Base-by-base conservation (phyloP, 2,888 invertebrate species). In the Drosophila austrosaltans region DNA sequence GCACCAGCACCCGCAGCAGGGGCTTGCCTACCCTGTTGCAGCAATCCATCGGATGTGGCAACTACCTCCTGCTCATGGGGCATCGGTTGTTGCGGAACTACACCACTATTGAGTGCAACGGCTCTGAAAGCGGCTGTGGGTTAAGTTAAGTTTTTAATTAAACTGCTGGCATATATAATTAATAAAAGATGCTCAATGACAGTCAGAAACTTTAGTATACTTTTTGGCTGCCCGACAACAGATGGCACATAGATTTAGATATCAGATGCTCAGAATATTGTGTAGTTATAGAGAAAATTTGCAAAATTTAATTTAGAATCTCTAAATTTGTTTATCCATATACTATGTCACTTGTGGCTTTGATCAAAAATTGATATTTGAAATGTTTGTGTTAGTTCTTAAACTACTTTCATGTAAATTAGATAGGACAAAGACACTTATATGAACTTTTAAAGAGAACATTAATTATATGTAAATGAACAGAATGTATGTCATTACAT, bases 71-170 rank as follows among this genome's bases (percentile, higher is more conserved):
- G 71, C 39, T 59, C 60, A 63, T 22, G 25, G 6, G 28, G 44
- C 6, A 32, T 16, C 3, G 71, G 75, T 36, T 78, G 79, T 66
- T 77, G 85, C 53, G 54, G 61, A 6, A 30, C 57, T 30, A 71
- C 63, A 6, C 90, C 90, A 4, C 66, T 90, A 66, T 63, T 90
- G 32, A 82, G 81, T 72, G 72, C 71, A 0, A 32, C 61, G 8
- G 69, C 66, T 57, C 78, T 88, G 3, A 90, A 85, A 79, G 63
- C 78, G 54, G 53, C 89, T 75, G 72, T 62, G 71, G 90, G 87
- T 69, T 88, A 80, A 48, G 90, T 69, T 88, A 80, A 48, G 71
- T 39, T 75, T 79, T 84, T 76, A 75, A 89, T 84, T 89, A 78
- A 89, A 88, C 65, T 60, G 59, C 56, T 69, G 57, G 42, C 67